Percentiles rank a stretch among this genome's conserved stretches.
Conservation (phyloP, 1,140 invertebrate species). For the Drosophila ambigua region DNA sequence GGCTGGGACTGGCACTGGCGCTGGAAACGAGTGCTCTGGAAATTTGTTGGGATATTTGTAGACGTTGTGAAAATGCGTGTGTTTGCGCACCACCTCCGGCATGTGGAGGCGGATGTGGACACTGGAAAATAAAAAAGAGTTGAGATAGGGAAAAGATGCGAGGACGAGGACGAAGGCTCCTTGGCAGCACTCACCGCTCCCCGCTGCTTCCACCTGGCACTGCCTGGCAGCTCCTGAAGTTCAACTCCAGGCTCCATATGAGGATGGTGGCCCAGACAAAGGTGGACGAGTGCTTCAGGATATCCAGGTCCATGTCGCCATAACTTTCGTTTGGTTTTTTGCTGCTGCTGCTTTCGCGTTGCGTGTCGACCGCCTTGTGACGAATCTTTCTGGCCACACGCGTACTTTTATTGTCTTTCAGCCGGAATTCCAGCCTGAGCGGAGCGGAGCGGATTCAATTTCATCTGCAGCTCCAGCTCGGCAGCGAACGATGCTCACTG, state of each 20-base stretch:
- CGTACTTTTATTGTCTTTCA: constrained; percentile 74
- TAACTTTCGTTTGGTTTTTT: constrained; percentile 31
- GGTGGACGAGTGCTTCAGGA: constrained; percentile 22
- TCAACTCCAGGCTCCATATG: constrained; percentile 16
- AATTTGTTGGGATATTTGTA: constrained; percentile 52
- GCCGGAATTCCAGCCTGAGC: not conserved
- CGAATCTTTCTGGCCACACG: constrained; percentile 56
- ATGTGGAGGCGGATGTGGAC: constrained; percentile 78
- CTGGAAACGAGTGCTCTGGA: constrained; percentile 18
- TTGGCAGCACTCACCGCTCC: constrained; percentile 47
- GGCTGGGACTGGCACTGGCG: not conserved
- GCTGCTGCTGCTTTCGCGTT: constrained; percentile 24
- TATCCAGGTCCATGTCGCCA: constrained; percentile 48
- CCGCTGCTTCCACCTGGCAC: constrained; percentile 47
- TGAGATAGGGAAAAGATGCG: not conserved
- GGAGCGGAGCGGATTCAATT: constrained; percentile 34
- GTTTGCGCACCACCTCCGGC: constrained; percentile 72
- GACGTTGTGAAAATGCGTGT: constrained; percentile 70
- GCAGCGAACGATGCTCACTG: constrained; percentile 21
- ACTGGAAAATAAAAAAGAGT: constrained; percentile 23
- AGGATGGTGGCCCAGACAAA: constrained; percentile 14
- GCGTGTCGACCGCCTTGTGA: constrained; percentile 67
- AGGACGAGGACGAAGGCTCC: not conserved
- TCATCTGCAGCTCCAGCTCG: constrained; percentile 30
- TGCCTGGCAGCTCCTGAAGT: constrained; percentile 6